A percentile compares a stretch with the other conserved stretches of the same genome.
Conservation (phyloP, 2,888 invertebrate species). For the Sphaeridia pumilis region DNA sequence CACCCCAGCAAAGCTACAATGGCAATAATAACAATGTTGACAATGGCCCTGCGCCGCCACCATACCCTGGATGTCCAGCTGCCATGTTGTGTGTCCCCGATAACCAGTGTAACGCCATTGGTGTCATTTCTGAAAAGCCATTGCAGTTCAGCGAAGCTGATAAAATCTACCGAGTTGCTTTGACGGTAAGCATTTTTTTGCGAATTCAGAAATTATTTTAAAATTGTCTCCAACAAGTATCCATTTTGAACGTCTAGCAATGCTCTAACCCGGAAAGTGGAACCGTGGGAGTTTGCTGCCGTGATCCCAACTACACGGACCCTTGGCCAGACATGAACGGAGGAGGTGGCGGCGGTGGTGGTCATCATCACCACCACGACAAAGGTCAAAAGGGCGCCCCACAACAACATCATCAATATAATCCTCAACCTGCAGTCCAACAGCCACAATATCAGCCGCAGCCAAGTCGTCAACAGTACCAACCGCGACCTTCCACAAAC, state of each 20-base stretch:
- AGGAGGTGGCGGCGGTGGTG: slow-evolving; percentile 44
- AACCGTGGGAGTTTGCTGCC: slow-evolving; percentile 67
- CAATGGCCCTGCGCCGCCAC: slow-evolving; percentile 27
- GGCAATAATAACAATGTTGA: background rate
- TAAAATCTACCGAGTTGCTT: slow-evolving; percentile 61
- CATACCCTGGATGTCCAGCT: slow-evolving; percentile 55
- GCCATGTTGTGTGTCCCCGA: slow-evolving; percentile 62
- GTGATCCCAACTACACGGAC: slow-evolving; percentile 73
- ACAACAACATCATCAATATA: too few species aligned
- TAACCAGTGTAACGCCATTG: slow-evolving; percentile 64
- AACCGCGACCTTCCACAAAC: too few species aligned
- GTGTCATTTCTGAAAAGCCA: slow-evolving; percentile 58
- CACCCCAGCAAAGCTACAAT: background rate
- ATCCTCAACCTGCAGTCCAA: too few species aligned
- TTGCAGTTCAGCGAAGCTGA: slow-evolving; percentile 57
- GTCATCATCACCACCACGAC: slow-evolving; percentile 20
- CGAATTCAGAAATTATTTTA: background rate
- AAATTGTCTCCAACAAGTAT: background rate
- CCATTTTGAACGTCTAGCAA: too few species aligned
- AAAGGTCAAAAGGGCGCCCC: slow-evolving; percentile 3
- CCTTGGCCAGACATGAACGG: slow-evolving; percentile 58
- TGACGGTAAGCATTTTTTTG: slow-evolving; percentile 52
- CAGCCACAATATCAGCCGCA: slow-evolving; percentile 1
- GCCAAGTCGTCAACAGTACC: background rate
- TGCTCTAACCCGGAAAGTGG: slow-evolving; percentile 59